Conservation (phyloP, 2,888 invertebrate genomes). For the Mesorhabditis sp. region DNA sequence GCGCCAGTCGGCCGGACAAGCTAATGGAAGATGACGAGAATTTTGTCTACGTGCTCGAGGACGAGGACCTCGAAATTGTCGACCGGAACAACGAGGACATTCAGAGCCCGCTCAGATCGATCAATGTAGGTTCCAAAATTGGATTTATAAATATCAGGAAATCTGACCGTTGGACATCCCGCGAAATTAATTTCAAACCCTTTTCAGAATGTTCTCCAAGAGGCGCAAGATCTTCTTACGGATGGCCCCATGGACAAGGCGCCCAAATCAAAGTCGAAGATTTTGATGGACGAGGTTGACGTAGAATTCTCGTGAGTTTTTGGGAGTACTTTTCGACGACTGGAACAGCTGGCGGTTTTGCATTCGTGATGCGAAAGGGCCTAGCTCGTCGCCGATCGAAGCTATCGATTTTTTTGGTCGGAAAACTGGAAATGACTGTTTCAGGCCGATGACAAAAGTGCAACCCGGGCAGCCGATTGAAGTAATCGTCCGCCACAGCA, state of each 20-base stretch:
- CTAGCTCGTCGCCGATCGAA: not conserved
- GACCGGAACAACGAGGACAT: slow-evolving; percentile 24
- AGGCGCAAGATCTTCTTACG: slow-evolving; percentile 37
- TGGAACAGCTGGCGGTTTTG: not conserved
- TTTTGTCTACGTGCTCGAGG: slow-evolving; percentile 25
- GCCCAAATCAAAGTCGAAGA: slow-evolving; percentile 25
- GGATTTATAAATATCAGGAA: not conserved
- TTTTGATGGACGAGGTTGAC: slow-evolving; percentile 40
- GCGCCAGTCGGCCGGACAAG: not conserved
- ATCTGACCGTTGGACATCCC: not conserved
- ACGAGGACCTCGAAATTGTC: slow-evolving; percentile 27
- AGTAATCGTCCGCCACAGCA: slow-evolving; percentile 50
- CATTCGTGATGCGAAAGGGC: not conserved
- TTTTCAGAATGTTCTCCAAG: slow-evolving; percentile 37
- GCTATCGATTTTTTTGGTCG: not conserved
- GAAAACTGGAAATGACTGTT: not conserved
- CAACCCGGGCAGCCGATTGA: slow-evolving; percentile 42
- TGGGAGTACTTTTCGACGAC: not conserved
- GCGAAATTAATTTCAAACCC: not conserved
- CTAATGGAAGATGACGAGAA: slow-evolving; percentile 17
- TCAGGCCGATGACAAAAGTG: not conserved
- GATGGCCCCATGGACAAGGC: slow-evolving; percentile 35
- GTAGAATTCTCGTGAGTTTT: slow-evolving; percentile 30
- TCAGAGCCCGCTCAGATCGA: slow-evolving; percentile 32
- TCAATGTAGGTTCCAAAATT: slow-evolving; percentile 19